phyloP scores from a whole-genome alignment of 2,113 vertebrate genomes.

The Smithornis capensis region DNA sequence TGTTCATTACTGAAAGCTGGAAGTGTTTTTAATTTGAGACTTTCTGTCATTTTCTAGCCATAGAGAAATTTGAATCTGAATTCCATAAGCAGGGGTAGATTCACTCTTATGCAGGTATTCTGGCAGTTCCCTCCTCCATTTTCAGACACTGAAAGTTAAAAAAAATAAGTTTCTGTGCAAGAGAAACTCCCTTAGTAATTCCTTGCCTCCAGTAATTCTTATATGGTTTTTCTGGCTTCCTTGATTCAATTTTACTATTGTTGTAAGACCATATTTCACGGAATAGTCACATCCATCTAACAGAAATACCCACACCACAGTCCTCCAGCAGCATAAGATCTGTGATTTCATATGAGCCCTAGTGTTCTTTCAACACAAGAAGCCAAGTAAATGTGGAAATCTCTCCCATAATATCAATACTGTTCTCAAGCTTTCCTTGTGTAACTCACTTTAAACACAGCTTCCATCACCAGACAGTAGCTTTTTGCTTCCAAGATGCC shows the following conservation, averaged over 20 bases:
- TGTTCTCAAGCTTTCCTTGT: not conserved
- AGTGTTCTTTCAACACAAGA: not conserved
- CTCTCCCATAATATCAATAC: not conserved
- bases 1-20: not conserved
- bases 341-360: not conserved
- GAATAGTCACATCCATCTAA: not conserved
- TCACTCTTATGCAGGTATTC: not conserved
- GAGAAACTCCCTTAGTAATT: not conserved
- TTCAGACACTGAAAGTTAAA: not conserved
- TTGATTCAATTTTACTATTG: not conserved
- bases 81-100: not conserved
- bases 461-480: not conserved
- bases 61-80: not conserved
- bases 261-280: not conserved
- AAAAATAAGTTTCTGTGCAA: not conserved
- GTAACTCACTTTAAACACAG: not conserved
- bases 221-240: not conserved
- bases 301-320: not conserved
- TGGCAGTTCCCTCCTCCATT: not conserved
- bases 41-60: not conserved
- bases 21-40: not conserved
- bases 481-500: not conserved
- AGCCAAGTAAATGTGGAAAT: not conserved
- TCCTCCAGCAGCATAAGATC: not conserved
- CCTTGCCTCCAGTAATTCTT: not conserved